Evolutionary conservation across 2,797 vertebrate genomes (phyloP).

Genomic region (Pristis pectinata): DNA sequence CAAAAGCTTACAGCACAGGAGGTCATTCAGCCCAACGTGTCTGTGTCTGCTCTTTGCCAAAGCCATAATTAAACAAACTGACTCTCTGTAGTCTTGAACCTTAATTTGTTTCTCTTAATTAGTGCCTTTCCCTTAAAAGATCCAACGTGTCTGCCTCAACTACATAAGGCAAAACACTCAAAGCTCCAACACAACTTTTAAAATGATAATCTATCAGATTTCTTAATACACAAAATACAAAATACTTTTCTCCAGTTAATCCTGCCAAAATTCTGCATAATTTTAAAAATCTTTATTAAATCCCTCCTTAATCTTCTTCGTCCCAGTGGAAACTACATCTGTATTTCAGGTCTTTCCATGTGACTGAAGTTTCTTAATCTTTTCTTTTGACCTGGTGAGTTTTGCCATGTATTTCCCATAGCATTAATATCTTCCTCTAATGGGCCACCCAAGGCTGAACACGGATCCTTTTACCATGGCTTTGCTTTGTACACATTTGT

Average conservation of each 20-base stretch:
- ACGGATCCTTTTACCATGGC: background rate
- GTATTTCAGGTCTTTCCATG: background rate
- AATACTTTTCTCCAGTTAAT: background rate
- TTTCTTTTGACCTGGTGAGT: background rate
- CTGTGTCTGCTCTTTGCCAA: background rate
- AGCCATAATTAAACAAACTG: background rate
- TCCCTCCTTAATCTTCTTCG: background rate
- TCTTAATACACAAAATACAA: background rate
- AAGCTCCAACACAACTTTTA: background rate
- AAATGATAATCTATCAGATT: background rate
- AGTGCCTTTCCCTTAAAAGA: background rate
- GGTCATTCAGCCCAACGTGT: background rate
- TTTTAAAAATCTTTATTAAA: background rate
- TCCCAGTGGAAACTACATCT: background rate
- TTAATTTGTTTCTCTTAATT: background rate
- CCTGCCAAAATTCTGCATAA: background rate
- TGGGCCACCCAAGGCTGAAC: too few species aligned
- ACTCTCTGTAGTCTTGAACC: background rate
- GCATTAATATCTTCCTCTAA: background rate
- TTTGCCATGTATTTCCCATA: background rate
- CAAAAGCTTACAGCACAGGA: background rate
- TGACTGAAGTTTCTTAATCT: background rate
- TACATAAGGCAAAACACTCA: background rate
- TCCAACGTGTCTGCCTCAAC: background rate
- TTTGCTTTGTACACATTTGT: background rate